These are phyloP conservation scores for Rhinoptilus africanus DNA, from an alignment of 2,113 vertebrate species.

Conservation along the genomic window DNA sequence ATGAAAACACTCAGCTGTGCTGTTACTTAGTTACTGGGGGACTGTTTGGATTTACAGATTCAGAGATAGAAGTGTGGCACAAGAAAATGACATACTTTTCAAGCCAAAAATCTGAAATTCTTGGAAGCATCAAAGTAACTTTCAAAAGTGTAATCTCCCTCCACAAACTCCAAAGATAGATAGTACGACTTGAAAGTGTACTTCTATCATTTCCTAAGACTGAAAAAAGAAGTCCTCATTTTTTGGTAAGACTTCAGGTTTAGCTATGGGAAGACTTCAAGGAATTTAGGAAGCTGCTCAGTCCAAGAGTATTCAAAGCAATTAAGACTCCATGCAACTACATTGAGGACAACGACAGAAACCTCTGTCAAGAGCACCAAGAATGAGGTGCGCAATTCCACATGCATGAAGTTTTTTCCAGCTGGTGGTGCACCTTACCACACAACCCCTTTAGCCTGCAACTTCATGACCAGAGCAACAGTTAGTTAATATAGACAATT, in stretches of 20 bases:
- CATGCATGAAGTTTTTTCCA: neutral
- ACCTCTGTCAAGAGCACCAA: neutral
- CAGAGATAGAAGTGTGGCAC: neutral
- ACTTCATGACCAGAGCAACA: neutral
- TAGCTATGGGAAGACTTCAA: neutral
- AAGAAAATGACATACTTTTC: neutral
- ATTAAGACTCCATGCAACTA: neutral
- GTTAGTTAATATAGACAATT: neutral
- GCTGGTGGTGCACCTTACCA: neutral
- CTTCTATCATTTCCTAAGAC: neutral
- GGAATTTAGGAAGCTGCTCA: neutral
- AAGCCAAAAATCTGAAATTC: neutral
- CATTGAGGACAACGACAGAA: accelerated
- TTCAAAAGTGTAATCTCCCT: neutral
- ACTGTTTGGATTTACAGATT: constrained; percentile 25
- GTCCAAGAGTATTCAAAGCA: neutral
- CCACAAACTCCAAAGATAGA: neutral
- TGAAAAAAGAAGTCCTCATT: neutral
- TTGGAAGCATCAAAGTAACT: constrained; percentile 1
- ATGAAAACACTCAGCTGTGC: constrained; percentile 49
- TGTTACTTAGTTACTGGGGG: constrained; percentile 40
- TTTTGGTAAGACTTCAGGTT: neutral
- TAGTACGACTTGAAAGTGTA: neutral
- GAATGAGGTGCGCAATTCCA: neutral
- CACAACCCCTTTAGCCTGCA: neutral